Conservation (phyloP, 1,140 invertebrate genomes). For the Centruroides vittatus region DNA sequence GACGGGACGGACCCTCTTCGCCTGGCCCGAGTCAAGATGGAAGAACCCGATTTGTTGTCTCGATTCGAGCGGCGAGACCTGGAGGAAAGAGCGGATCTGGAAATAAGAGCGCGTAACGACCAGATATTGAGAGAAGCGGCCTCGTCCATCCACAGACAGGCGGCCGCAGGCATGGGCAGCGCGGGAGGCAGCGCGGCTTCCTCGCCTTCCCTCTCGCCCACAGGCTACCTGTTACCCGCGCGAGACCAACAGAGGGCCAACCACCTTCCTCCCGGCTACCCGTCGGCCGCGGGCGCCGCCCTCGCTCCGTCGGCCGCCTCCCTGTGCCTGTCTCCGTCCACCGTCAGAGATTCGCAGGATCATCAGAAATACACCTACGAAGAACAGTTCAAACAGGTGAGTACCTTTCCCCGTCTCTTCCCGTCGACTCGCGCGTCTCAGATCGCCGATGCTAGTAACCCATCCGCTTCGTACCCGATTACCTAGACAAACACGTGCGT, state of each 20-base stretch:
- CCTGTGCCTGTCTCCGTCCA: neutral
- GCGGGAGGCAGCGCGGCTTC: neutral
- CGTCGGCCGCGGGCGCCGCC: slow-evolving; percentile 5
- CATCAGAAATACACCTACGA: slow-evolving; percentile 19
- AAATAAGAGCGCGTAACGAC: neutral
- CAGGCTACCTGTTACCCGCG: neutral
- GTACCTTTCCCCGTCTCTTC: no score
- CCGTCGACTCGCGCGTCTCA: no score
- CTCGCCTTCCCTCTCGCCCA: neutral
- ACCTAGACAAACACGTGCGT: no score
- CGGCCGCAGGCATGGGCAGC: no score
- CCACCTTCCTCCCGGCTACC: slow-evolving; percentile 1
- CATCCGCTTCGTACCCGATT: no score
- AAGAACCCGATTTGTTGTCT: neutral
- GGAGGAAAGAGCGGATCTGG: neutral
- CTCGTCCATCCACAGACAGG: no score
- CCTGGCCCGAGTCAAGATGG: neutral
- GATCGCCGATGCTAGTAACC: no score
- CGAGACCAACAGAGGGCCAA: neutral
- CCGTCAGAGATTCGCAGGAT: neutral
- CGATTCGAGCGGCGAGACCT: neutral
- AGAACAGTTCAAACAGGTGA: slow-evolving; percentile 22
- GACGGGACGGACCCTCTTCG: neutral
- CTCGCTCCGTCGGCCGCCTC: neutral
- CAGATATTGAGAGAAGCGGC: neutral